Base-by-base conservation (phyloP, 2,797 vertebrate genomes). In the Microhierax caerulescens region DNA sequence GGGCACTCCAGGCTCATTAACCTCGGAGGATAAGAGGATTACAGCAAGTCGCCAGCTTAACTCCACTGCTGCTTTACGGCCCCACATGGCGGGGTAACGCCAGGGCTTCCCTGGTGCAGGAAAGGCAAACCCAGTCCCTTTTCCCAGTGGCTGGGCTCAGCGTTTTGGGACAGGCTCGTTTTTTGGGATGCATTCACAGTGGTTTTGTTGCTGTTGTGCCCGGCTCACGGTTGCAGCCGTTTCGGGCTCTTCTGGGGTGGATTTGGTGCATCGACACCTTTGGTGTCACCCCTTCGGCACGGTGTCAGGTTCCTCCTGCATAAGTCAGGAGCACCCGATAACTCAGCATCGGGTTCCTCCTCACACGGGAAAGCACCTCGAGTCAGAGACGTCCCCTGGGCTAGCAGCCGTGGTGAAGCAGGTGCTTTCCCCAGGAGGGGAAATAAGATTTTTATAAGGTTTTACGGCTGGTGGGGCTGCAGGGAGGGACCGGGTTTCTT, bases 1-100 rank as follows among this genome's bases (percentile, higher is more conserved):
- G 15, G 72, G 76, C 61, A 3, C 86, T 92, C 45, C 69, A 45
- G 95, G 75, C 95, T 97, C 30, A 1, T 95, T 97, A 96, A 95
- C 96, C 95, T 95, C 91, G 1, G 22, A 45, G 91, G 51, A 74
- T 96, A 96, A 97, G 96, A 95, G 94, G 95, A 97, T 97, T 97
- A 93, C 72, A 63, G 78, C 81, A 47, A 97, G 96, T 95, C 91
- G 7, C 51, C 7, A 0, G 95, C 96, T 97, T 97, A 97, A 68
- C 77, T 95, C 77, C 0, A 3, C 78, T 65, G 91, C 91, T 91
- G 96, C 93, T 93, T 36, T 69, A 21, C 0, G 23, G 94, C 94
- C 85, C 81, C 93, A 41, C 94, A 77, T 67, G 91, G 87, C 51
- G 0, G n/a, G 95, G 93, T 91, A 18, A 90, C 11, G 6, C 93